phyloP scores from a whole-genome alignment of 2,888 invertebrate genomes.

The Athalia rosae region DNA sequence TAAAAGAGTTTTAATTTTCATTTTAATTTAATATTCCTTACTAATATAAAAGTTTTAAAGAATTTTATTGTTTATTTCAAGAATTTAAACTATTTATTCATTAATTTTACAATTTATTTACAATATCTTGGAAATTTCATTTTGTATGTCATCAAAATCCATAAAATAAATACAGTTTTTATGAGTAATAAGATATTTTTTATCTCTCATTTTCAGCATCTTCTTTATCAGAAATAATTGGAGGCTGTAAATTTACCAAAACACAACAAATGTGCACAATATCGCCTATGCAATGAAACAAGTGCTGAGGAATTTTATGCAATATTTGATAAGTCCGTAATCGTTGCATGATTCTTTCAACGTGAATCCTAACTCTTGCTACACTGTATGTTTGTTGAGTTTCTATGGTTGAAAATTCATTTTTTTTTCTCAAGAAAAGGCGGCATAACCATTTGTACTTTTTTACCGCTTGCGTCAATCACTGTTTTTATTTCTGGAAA shows the following conservation, averaged over 20 bases:
- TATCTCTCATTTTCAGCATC: too few species aligned
- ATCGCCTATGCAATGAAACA: not conserved
- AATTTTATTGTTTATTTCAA: too few species aligned
- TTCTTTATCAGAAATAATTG: not conserved
- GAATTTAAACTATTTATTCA: too few species aligned
- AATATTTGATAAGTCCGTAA: not conserved
- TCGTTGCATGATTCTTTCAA: not conserved
- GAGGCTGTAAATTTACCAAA: not conserved
- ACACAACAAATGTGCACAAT: not conserved
- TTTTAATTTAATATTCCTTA: too few species aligned
- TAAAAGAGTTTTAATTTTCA: too few species aligned
- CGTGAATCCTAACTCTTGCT: not conserved
- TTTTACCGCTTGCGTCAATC: conserved; percentile 47
- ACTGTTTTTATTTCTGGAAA: conserved; percentile 47
- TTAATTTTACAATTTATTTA: too few species aligned
- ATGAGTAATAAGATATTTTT: too few species aligned
- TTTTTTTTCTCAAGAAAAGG: not conserved
- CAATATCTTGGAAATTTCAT: too few species aligned
- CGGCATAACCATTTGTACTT: conserved; percentile 38
- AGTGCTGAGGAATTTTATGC: not conserved
- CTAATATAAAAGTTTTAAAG: too few species aligned
- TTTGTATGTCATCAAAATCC: too few species aligned
- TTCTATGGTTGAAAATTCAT: not conserved
- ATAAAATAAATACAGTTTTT: too few species aligned
- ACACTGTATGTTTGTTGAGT: not conserved